Percentiles rank a stretch among this genome's conserved stretches.
Conservation (phyloP, 2,888 invertebrate genomes). For the Aleiodes testaceus region DNA sequence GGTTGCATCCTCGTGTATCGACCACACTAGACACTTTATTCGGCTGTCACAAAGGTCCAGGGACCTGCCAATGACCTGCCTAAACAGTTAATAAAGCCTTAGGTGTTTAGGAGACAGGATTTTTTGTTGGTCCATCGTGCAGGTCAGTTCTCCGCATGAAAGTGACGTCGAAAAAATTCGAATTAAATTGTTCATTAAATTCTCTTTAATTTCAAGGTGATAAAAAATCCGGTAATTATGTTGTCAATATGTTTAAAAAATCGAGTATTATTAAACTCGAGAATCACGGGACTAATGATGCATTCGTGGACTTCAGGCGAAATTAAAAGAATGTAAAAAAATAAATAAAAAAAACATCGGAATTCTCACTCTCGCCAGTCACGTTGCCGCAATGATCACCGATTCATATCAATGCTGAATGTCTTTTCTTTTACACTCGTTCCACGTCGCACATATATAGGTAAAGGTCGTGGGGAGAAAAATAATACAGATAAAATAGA, state of each 20-base stretch:
- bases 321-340: background rate
- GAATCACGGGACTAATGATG: constrained; percentile 21
- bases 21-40: constrained; percentile 48
- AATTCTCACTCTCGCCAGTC: constrained; percentile 42
- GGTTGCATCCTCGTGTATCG: constrained; percentile 61
- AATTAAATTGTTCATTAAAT: background rate
- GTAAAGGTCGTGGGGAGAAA: constrained; percentile 34
- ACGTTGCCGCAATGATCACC: constrained; percentile 44
- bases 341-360: background rate
- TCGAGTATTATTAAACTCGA: constrained; percentile 1
- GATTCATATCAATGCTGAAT: constrained; percentile 44
- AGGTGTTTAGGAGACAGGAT: constrained; percentile 4
- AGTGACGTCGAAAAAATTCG: background rate
- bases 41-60: constrained; percentile 50
- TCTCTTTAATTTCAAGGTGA: background rate
- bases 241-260: background rate
- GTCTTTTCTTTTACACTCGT: constrained; percentile 28
- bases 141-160: constrained; percentile 19
- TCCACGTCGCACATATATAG: constrained; percentile 38
- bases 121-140: constrained; percentile 2
- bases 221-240: background rate
- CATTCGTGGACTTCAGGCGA: background rate
- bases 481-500: constrained; percentile 8
- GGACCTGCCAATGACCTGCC: constrained; percentile 47
- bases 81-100: constrained; percentile 15